These are phyloP conservation scores for Thamnophis elegans DNA, from an alignment of 2,797 vertebrate genomes.

Conservation along the genomic window DNA sequence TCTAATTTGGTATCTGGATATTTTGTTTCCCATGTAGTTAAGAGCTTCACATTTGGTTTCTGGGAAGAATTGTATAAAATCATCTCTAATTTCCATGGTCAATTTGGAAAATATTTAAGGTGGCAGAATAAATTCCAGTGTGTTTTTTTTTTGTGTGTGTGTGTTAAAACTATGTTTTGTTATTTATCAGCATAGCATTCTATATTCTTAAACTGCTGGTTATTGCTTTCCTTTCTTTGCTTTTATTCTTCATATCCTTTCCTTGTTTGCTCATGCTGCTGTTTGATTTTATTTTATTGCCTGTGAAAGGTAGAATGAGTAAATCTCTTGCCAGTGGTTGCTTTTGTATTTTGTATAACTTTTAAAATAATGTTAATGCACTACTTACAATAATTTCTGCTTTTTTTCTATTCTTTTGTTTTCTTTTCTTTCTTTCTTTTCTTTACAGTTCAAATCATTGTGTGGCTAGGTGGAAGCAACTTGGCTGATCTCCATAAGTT, in stretches of 20 bases:
- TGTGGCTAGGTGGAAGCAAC: neutral
- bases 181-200: neutral
- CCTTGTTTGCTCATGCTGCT: neutral
- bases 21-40: neutral
- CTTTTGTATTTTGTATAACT: neutral
- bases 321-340: neutral
- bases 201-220: neutral
- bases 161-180: neutral
- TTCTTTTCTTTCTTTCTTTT: neutral
- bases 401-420: neutral
- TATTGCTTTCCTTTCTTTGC: neutral
- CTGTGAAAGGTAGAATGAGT: neutral
- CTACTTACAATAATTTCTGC: neutral
- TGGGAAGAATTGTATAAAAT: neutral
- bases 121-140: neutral
- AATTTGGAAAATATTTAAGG: neutral
- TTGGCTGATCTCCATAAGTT: neutral
- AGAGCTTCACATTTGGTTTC: neutral
- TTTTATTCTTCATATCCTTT: neutral
- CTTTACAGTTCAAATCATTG: neutral
- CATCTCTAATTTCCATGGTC: neutral
- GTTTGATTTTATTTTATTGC: neutral
- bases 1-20: fast-evolving
- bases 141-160: neutral
- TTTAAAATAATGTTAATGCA: neutral